Conservation (phyloP, 2,888 invertebrate genomes). For the Agrenia bidenticulata region DNA sequence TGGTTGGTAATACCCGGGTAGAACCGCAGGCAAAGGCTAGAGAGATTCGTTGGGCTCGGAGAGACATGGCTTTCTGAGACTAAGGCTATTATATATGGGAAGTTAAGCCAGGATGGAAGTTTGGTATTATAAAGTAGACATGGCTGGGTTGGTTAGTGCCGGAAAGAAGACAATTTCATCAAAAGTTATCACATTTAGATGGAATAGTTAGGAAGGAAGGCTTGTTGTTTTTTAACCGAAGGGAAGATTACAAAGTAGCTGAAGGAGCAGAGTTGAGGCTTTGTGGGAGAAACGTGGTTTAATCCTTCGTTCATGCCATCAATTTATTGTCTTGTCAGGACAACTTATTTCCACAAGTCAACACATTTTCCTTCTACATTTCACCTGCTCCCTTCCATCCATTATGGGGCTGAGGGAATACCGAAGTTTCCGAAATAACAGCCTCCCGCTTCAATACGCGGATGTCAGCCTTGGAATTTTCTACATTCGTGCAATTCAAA, state of each 20-base stretch:
- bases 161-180: conserved; percentile 8
- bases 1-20: too few relatives aligned
- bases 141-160: too few relatives aligned
- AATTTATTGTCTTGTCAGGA: conserved; percentile 44
- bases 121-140: too few relatives aligned
- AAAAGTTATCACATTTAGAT: conserved; percentile 11
- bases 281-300: conserved; percentile 32
- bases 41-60: too few relatives aligned
- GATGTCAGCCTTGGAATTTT: too few relatives aligned
- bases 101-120: too few relatives aligned
- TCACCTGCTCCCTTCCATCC: conserved; percentile 5
- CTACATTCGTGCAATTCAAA: too few relatives aligned
- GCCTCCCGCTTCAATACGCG: too few relatives aligned
- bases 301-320: conserved; percentile 44
- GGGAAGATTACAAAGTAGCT: conserved; percentile 6
- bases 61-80: too few relatives aligned
- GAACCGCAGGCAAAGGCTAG: too few relatives aligned
- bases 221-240: not conserved
- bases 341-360: conserved; percentile 24
- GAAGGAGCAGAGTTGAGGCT: conserved; percentile 14
- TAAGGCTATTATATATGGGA: too few relatives aligned
- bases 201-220: not conserved
- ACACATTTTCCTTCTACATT: not conserved
- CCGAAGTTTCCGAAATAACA: not conserved
- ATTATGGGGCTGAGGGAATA: not conserved